These are phyloP conservation scores for Heliconius congener DNA, from an alignment of 1,140 invertebrate genomes.

Conservation along the genomic window DNA sequence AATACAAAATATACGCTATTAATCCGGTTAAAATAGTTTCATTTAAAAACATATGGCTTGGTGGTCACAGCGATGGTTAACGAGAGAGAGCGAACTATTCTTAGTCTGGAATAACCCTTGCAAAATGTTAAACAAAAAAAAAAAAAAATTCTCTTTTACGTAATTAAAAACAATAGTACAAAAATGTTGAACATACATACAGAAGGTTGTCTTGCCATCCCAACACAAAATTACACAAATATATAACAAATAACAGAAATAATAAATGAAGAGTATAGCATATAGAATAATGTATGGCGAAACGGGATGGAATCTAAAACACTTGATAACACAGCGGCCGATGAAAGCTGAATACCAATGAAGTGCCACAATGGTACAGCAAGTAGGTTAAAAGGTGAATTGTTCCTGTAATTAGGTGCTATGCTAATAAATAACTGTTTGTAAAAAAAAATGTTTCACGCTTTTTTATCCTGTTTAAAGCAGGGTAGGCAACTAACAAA, in stretches of 20 bases:
- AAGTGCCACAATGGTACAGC: constrained; percentile 51
- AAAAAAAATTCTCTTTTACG: no score
- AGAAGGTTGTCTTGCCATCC: not conserved
- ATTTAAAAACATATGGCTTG: no score
- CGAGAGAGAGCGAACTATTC: no score
- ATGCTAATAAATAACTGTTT: constrained; percentile 9
- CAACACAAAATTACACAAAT: not conserved
- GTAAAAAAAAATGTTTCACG: no score
- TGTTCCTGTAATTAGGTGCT: constrained; percentile 67
- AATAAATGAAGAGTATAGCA: constrained; percentile 30
- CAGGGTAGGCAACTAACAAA: no score
- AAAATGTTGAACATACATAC: not conserved
- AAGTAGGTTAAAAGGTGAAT: constrained; percentile 78
- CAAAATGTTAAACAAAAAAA: no score
- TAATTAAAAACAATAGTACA: no score
- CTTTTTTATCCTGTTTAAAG: no score
- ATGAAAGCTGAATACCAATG: constrained; percentile 75
- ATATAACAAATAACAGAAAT: not conserved
- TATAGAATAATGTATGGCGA: constrained; percentile 27
- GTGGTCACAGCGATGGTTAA: no score
- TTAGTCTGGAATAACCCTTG: no score
- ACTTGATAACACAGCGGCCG: constrained; percentile 72
- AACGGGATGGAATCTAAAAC: constrained; percentile 61
- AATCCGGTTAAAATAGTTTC: no score
- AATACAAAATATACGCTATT: no score